Base-by-base conservation (phyloP, 23 tunicate species). In the Ascidia mentula region DNA sequence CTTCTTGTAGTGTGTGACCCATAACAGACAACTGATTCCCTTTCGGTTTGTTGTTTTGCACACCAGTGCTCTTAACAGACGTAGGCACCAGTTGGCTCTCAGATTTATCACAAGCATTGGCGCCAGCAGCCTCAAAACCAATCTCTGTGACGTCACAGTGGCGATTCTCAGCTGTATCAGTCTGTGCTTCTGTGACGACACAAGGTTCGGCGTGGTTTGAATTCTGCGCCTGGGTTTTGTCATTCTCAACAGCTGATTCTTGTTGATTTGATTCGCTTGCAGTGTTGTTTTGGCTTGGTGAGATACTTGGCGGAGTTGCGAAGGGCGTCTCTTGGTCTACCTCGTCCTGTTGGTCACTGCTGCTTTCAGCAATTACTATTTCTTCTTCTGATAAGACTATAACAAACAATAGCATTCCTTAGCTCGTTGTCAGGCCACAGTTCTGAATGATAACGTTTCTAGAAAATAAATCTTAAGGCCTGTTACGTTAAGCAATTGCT, bases 361-460 rank as follows among this genome's bases (percentile, higher is more conserved):
- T 28, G 38, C 78, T 53, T 53, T 9, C 65, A 26, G 24, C 65
- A 53, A 53, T 74, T 38, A 18, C 40, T 3, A 38, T 38, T 15
- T 74, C 78, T 8, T 38, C 40, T 26, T 74, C 78, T 3, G 78
- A 74, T 74, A 74, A 74, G 22, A 46, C 78, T 71, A 2, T 71
- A 36, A 3, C n/a, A n/a, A n/a, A n/a, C n/a, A n/a, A n/a, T n/a
- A n/a, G n/a, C n/a, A n/a, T n/a, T n/a, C n/a, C n/a, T n/a, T n/a
- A n/a, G n/a, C n/a, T n/a, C n/a, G n/a, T n/a, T n/a, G n/a, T n/a
- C n/a, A n/a, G n/a, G n/a, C n/a, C n/a, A n/a, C n/a, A n/a, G n/a
- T n/a, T n/a, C n/a, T n/a, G n/a, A n/a, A n/a, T n/a, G n/a, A n/a
- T n/a, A n/a, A n/a, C n/a, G n/a, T n/a, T n/a, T n/a, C n/a, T n/a